Evolutionary conservation across 2,113 vertebrate genomes (phyloP).

Genomic region (Pteronura brasiliensis): DNA sequence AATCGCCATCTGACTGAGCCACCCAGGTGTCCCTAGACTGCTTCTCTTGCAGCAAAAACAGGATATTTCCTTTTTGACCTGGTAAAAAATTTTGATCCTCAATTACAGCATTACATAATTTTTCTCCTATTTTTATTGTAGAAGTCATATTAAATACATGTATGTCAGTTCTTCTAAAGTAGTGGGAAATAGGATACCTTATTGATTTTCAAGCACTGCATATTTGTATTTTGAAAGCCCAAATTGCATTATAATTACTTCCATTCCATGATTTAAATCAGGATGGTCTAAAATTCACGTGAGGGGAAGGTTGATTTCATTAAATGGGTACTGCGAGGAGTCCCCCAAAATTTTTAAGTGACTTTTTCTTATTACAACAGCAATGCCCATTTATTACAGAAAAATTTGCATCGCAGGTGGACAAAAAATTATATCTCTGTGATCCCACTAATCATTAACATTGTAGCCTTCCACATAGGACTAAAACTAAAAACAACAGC

Average conservation of each 20-base stretch:
- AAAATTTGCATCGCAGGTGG: background rate
- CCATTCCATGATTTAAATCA: background rate
- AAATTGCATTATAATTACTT: background rate
- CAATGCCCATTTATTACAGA: background rate
- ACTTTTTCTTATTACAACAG: background rate
- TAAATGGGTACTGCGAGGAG: background rate
- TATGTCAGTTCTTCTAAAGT: slow-evolving; percentile 22
- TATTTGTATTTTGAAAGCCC: slow-evolving; percentile 20
- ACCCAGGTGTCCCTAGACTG: background rate
- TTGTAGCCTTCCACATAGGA: background rate
- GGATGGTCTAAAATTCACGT: background rate
- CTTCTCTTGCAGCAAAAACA: slow-evolving; percentile 7
- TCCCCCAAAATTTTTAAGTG: background rate
- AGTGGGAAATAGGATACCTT: background rate
- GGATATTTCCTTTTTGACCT: background rate
- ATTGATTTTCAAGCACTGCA: background rate
- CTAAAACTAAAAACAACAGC: background rate
- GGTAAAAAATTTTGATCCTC: background rate
- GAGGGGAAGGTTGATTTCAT: background rate
- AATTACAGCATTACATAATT: background rate
- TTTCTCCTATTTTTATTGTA: slow-evolving; percentile 20
- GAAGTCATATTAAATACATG: background rate
- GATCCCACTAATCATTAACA: background rate
- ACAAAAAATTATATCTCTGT: background rate
- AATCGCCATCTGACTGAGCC: background rate